Evolutionary conservation across 2,888 invertebrate genomes (phyloP).

Genomic region (Panopea generosa): DNA sequence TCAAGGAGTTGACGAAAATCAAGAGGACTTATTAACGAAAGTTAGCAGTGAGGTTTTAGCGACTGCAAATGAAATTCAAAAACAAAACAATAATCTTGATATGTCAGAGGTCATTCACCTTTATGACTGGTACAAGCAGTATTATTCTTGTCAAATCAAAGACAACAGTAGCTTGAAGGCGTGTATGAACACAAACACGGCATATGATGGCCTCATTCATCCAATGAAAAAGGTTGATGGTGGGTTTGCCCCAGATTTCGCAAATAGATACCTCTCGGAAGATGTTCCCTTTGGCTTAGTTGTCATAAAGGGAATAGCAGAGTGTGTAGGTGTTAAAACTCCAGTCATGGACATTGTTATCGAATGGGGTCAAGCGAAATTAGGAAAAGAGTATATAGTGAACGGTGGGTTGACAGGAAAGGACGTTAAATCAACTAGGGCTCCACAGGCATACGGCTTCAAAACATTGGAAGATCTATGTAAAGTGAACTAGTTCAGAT

Average conservation of each 20-base stretch:
- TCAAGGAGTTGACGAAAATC: conserved; percentile 72
- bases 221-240: conserved; percentile 68
- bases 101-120: conserved; percentile 71
- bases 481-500: conserved; percentile 28
- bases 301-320: conserved; percentile 74
- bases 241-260: conserved; percentile 73
- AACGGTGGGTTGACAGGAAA: conserved; percentile 68
- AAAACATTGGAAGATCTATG: conserved; percentile 68
- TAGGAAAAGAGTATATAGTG: conserved; percentile 74
- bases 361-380: conserved; percentile 71
- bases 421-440: conserved; percentile 68
- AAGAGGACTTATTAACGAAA: conserved; percentile 66
- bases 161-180: conserved; percentile 63
- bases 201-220: conserved; percentile 72
- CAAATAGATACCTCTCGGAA: conserved; percentile 73
- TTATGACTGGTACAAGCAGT: conserved; percentile 70
- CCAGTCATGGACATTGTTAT: conserved; percentile 73
- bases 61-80: conserved; percentile 67
- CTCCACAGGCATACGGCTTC: conserved; percentile 74
- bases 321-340: conserved; percentile 70
- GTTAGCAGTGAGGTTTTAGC: conserved; percentile 72
- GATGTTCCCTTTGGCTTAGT: conserved; percentile 76
- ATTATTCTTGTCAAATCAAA: conserved; percentile 66
- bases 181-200: conserved; percentile 70
- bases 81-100: conserved; percentile 61